Evolutionary conservation across 2,113 vertebrate species (phyloP), one percentile per base, ranked within the genome.

Genomic region (Actenoides hombroni): DNA sequence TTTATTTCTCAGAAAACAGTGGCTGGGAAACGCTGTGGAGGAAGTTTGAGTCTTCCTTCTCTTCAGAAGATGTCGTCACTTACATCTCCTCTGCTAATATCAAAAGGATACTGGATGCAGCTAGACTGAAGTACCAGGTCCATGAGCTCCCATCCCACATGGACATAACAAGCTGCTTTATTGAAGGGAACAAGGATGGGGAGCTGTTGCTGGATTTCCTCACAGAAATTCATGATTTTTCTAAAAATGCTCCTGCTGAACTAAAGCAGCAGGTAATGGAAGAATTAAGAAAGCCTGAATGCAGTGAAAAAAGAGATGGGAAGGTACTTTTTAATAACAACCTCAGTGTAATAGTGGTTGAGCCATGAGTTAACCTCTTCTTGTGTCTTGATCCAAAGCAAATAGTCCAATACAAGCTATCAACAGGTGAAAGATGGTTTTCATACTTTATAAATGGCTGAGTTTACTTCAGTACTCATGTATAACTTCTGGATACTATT

Each of bases 151-250:
- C 95, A 7, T 99, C 99, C 40, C 93, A 98, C 40, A 95, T 99
- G 98, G 99, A 99, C 56, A 99, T 99, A 97, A 99, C 98, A 0
- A 98, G 99, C 93, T 99, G 99, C 92, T 99, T 99, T 95, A 95
- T 87, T 21, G 98, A 98, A 48, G 99, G 99, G 8, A 97, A 98
- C 69, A 95, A 97, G 93, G 98, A 98, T 17, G 99, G 99, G 81
- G 99, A 99, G 46, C 92, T 99, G 40, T 95, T 99, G 92, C 97
- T 99, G 73, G 99, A 99, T 94, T 99, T 99, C 95, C 98, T 99
- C 93, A 99, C 99, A 4, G 98, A 99, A 97, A 98, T 98, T 20
- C 78, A 83, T 51, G 92, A 99, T 35, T 99, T 99, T 94, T 98
- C 90, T 78, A 97, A 97, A 92, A 98, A 95, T 12, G 99, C 98